Evolutionary conservation across 2,888 invertebrate species (phyloP).

Genomic region (Frankliniella intonsa): DNA sequence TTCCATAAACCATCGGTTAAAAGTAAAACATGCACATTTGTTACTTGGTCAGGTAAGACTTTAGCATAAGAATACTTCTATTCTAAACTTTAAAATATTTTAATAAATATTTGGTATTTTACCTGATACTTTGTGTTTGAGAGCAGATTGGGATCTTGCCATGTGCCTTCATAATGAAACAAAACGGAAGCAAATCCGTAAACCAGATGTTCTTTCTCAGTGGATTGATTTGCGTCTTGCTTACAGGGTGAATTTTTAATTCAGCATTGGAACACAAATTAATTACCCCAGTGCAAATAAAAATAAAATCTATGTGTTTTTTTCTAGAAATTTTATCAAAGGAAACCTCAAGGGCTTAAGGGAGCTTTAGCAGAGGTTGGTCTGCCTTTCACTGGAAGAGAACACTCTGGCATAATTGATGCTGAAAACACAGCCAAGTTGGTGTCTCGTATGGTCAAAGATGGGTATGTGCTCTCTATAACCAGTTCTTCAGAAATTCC

Average conservation of each 20-base stretch:
- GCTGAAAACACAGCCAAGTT: conserved; percentile 57
- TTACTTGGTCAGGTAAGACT: conserved; percentile 53
- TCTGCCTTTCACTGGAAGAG: conserved; percentile 54
- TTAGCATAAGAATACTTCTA: background rate
- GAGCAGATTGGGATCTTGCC: conserved; percentile 55
- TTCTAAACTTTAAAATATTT: background rate
- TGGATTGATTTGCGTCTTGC: conserved; percentile 58
- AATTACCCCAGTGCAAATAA: background rate
- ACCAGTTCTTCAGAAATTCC: background rate
- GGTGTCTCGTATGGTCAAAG: background rate
- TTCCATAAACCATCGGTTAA: conserved; percentile 35
- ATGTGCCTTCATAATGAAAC: conserved; percentile 57
- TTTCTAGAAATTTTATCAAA: conserved; percentile 52
- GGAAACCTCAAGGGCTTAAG: conserved; percentile 51
- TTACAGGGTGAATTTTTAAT: conserved; percentile 45
- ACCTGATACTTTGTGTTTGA: too few species aligned
- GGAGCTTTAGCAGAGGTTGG: conserved; percentile 56
- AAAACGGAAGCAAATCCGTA: conserved; percentile 53
- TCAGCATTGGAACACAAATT: background rate
- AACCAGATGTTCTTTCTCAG: conserved; percentile 51
- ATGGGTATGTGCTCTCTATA: background rate
- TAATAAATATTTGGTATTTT: background rate
- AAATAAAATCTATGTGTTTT: background rate
- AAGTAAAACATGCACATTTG: conserved; percentile 50
- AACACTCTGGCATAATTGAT: conserved; percentile 60